Conservation (phyloP, 2,113 vertebrate genomes). For the Anguilla rostrata region DNA sequence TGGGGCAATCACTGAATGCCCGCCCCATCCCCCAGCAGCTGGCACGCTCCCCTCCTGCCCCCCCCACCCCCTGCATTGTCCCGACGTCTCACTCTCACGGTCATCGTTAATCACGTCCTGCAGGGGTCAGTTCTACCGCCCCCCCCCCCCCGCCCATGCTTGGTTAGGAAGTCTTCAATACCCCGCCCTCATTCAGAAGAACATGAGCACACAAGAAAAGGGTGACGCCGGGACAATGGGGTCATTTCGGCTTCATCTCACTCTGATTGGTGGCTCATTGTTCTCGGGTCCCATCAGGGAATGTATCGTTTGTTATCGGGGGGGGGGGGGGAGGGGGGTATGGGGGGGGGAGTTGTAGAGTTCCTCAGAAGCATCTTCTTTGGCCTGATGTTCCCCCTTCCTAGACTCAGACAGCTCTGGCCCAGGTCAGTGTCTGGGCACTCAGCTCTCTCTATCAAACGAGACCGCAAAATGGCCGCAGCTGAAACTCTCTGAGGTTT, state of each 20-base stretch:
- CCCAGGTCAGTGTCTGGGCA: neutral
- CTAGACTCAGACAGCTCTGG: neutral
- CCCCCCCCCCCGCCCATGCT: constrained; percentile 58
- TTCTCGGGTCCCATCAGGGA: neutral
- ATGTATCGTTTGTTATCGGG: neutral
- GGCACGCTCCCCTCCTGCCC: constrained; percentile 11
- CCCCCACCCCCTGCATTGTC: constrained; percentile 60
- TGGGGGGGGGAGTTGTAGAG: neutral
- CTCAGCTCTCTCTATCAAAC: neutral
- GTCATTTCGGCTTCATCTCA: constrained; percentile 18
- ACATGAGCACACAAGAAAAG: constrained; percentile 50
- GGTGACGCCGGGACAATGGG: constrained; percentile 48
- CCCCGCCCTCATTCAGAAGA: constrained; percentile 55
- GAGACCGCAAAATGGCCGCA: neutral
- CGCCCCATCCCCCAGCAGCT: constrained; percentile 40
- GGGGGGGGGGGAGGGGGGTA: neutral
- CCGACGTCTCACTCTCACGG: constrained; percentile 51
- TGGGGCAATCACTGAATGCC: neutral
- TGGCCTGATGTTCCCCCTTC: neutral
- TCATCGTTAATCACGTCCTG: constrained; percentile 70
- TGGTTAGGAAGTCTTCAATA: constrained; percentile 66
- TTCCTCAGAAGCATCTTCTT: neutral
- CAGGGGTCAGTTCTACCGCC: constrained; percentile 51
- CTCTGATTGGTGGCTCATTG: constrained; percentile 5
- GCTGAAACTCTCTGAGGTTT: neutral